A percentile compares a stretch with the other conserved stretches of the same genome.
phyloP scores from a whole-genome alignment of 1,140 invertebrate species.

The Oncopeltus fasciatus region DNA sequence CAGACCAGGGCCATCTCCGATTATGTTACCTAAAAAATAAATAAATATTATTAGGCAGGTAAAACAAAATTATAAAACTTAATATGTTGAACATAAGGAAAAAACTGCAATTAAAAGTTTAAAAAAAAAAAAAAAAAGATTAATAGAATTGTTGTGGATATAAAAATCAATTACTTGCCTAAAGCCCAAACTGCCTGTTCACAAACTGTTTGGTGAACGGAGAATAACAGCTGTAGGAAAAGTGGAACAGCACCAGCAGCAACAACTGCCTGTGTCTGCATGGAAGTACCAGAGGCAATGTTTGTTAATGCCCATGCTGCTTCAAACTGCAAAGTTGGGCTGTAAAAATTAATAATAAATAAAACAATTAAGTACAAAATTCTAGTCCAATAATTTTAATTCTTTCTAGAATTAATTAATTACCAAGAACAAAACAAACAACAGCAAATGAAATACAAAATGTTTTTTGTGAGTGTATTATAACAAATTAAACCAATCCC shows the following conservation, averaged over 20 bases:
- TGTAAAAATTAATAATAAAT: slow-evolving; percentile 29
- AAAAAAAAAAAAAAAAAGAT: not conserved
- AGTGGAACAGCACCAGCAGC: slow-evolving; percentile 85
- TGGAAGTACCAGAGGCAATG: slow-evolving; percentile 92
- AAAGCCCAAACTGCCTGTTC: slow-evolving; percentile 98
- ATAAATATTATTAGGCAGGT: not conserved
- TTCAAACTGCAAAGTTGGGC: slow-evolving; percentile 91
- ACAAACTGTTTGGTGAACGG: slow-evolving; percentile 91
- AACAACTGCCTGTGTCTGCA: slow-evolving; percentile 92
- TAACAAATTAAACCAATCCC: too few species aligned
- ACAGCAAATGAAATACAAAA: too few species aligned
- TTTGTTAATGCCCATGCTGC: slow-evolving; percentile 98
- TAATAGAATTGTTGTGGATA: not conserved
- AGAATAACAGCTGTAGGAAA: slow-evolving; percentile 80
- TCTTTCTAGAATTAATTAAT: too few species aligned
- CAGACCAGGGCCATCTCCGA: slow-evolving; percentile 79
- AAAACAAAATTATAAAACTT: not conserved
- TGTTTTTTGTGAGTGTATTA: too few species aligned
- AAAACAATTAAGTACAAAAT: not conserved
- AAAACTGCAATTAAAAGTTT: not conserved
- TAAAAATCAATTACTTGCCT: slow-evolving; percentile 37
- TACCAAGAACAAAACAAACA: too few species aligned
- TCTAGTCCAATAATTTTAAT: not conserved
- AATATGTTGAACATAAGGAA: not conserved
- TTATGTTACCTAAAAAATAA: slow-evolving; percentile 15